phyloP scores from a whole-genome alignment of 2,113 vertebrate species.

The Oncorhynchus tshawytscha region DNA sequence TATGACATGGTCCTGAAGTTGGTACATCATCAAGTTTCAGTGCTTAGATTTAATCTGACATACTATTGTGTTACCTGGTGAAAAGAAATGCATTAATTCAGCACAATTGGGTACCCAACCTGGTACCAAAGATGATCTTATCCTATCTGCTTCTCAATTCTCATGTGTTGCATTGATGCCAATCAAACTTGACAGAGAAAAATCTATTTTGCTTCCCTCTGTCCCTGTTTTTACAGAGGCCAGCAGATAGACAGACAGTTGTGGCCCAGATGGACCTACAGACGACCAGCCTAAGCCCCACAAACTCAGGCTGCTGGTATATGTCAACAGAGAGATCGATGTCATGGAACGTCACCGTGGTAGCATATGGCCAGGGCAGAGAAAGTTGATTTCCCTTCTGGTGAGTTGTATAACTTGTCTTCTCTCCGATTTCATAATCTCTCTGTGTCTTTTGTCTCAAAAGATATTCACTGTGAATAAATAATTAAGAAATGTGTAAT shows the following conservation, averaged over 20 bases:
- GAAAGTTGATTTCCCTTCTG: slow-evolving; percentile 4
- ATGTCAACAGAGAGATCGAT: slow-evolving; percentile 1
- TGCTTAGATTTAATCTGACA: too few species aligned
- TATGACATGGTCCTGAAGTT: too few species aligned
- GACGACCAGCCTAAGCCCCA: background rate
- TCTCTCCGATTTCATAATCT: background rate
- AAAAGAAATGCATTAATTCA: too few species aligned
- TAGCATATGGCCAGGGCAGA: background rate
- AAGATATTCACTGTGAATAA: background rate
- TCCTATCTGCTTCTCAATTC: too few species aligned
- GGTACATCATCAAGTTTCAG: too few species aligned
- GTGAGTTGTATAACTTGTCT: background rate
- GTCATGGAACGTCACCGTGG: slow-evolving; percentile 2
- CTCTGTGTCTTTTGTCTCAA: background rate
- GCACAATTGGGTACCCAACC: too few species aligned
- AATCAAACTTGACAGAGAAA: background rate
- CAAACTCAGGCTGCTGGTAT: background rate
- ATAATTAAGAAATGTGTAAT: too few species aligned
- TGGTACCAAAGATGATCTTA: too few species aligned
- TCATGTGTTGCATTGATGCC: background rate
- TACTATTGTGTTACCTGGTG: too few species aligned
- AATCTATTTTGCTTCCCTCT: background rate
- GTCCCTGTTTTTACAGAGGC: background rate
- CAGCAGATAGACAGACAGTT: background rate
- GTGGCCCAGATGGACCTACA: background rate